These are phyloP conservation scores for Oryzias curvinotus DNA, from an alignment of 2,113 vertebrate genomes.

Conservation along the genomic window DNA sequence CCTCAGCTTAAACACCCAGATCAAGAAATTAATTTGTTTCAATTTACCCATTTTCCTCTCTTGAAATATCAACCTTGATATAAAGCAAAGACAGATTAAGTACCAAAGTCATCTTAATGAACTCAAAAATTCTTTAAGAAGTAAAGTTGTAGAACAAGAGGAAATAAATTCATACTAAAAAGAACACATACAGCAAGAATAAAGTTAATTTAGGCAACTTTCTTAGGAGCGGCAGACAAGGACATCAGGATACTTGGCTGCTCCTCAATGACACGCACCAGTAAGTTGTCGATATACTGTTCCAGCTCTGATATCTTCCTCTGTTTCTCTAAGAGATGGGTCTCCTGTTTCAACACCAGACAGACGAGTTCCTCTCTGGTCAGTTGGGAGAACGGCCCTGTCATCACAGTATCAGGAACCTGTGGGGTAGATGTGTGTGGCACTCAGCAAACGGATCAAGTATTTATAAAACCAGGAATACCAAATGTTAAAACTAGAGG, in stretches of 20 bases:
- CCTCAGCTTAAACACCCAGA: too few species aligned
- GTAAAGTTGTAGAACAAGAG: slow-evolving; percentile 3
- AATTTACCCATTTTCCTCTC: too few species aligned
- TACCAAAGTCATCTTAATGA: not conserved
- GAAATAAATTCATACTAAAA: not conserved
- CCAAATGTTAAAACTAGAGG: not conserved
- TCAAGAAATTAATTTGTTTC: too few species aligned
- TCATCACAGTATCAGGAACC: slow-evolving; percentile 46
- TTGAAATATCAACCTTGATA: too few species aligned
- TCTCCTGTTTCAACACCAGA: slow-evolving; percentile 88
- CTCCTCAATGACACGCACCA: slow-evolving; percentile 92
- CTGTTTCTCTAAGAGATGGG: slow-evolving; percentile 80
- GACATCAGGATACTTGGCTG: slow-evolving; percentile 87
- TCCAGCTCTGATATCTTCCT: slow-evolving; percentile 86
- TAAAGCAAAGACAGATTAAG: too few species aligned
- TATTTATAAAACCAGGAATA: not conserved
- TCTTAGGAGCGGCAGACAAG: slow-evolving; percentile 46
- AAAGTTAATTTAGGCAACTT: slow-evolving; percentile 15
- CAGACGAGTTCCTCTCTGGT: slow-evolving; percentile 89
- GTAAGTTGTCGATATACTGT: slow-evolving; percentile 91
- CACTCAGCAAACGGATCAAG: not conserved
- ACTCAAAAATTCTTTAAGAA: not conserved
- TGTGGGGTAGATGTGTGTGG: slow-evolving; percentile 27
- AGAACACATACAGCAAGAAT: not conserved
- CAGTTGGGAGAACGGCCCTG: slow-evolving; percentile 86